Evolutionary conservation across 2,113 vertebrate genomes (phyloP), one percentile per base, ranked within the genome.

Genomic region (Mirza zaza): DNA sequence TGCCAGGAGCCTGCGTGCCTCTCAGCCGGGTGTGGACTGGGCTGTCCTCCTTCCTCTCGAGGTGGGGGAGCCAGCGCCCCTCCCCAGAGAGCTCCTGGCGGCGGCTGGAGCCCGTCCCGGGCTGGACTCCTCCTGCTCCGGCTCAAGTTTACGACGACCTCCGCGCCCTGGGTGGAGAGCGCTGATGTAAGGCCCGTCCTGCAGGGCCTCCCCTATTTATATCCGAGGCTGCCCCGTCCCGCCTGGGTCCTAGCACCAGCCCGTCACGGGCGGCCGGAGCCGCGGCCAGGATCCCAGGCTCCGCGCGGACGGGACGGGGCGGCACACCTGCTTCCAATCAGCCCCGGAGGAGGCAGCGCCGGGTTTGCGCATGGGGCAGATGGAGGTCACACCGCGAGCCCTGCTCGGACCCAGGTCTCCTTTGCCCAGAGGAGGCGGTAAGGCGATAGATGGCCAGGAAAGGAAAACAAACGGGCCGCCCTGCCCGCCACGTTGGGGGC

Each of bases 121-220:
- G n/a, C n/a, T n/a, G n/a, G n/a, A 29, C 57, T 75, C 92, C 80
- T 67, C 5, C 8, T 84, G n/a, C 87, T 11, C 92, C 80, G 89
- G 94, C 96, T 96, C 89, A 76, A 77, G 87, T 93, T 94, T 77
- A 93, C 85, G 92, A 93, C 97, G 96, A 98, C 97, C 45, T 97
- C 98, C 97, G 97, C 97, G 55, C 83, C 97, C 48, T 94, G 98
- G 98, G 98, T 98, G 99, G 98, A 98, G 98, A 98, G 98, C 98
- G 97, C 97, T 99, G 99, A 99, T 98, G 99, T 99, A 98, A 99
- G 98, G 73, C 95, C 45, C 8, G 45, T 45, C 45, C 45, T 45
- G 45, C 45, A 7, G 8, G 45, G 45, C 96, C 96, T 63, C 55
- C 97, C 97, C 98, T 98, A 97, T 98, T 98, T 98, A 97, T 98